Percentiles rank a stretch among this genome's conserved stretches.
Conservation (phyloP, 2,888 invertebrate species). For the Meteorus colon region DNA sequence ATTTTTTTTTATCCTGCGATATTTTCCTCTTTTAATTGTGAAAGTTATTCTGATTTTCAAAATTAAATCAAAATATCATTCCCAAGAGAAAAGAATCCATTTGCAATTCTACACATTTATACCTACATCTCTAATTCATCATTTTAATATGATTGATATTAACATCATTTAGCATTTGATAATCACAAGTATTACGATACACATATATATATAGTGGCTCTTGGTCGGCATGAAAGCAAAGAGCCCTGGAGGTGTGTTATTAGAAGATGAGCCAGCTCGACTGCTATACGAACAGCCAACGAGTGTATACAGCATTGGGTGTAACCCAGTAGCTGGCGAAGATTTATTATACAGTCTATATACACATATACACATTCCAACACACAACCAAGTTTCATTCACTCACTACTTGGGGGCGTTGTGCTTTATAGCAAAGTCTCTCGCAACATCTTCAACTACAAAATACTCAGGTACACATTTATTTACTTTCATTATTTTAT, state of each 20-base stretch:
- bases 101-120: neutral
- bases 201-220: neutral
- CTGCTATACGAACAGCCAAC: conserved; percentile 30
- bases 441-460: neutral
- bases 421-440: neutral
- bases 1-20: no score
- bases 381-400: neutral
- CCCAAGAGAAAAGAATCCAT: no score
- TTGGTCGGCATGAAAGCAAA: conserved; percentile 16
- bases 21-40: no score
- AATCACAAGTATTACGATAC: neutral
- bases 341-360: conserved; percentile 39
- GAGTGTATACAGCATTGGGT: conserved; percentile 33
- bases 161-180: conserved; percentile 2
- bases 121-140: neutral
- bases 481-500: no score
- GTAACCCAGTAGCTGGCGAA: conserved; percentile 42
- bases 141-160: neutral
- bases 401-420: neutral
- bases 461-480: neutral
- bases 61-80: no score
- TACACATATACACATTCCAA: neutral
- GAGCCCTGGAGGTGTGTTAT: conserved; percentile 35
- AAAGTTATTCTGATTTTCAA: no score
- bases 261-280: conserved; percentile 38